Percentiles rank a stretch among this genome's conserved stretches.
These are phyloP conservation scores for Ichneumoninae sp. DNA, from an alignment of 2,888 invertebrate species.

Conservation along the genomic window DNA sequence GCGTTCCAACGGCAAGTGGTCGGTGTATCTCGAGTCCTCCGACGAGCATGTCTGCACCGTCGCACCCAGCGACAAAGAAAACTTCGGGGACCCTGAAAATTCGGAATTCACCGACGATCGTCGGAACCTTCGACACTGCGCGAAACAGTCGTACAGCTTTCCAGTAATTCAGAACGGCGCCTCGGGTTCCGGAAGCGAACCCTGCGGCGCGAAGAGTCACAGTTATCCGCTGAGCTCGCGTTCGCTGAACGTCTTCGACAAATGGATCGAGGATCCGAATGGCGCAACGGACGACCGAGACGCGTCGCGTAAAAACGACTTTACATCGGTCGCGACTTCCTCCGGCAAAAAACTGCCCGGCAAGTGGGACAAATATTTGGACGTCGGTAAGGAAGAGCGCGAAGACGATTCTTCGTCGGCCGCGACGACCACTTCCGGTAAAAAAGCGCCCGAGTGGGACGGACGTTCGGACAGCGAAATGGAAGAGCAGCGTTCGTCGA, in stretches of 20 bases:
- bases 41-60: background rate
- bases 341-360: background rate
- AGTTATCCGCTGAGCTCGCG: slow-evolving; percentile 19
- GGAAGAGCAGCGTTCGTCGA: background rate
- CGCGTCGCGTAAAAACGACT: no score
- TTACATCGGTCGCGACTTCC: background rate
- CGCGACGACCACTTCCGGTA: background rate
- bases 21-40: background rate
- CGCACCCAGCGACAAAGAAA: slow-evolving; percentile 11
- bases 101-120: background rate
- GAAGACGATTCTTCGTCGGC: background rate
- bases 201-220: background rate
- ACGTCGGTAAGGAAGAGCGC: background rate
- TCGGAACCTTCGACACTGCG: background rate
- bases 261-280: slow-evolving; percentile 20
- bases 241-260: background rate
- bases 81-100: background rate
- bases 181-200: background rate
- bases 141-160: slow-evolving; percentile 20
- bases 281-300: background rate
- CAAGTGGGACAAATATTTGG: slow-evolving; percentile 43
- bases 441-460: background rate
- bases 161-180: slow-evolving; percentile 5
- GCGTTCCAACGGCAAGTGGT: slow-evolving; percentile 4
- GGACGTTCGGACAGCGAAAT: background rate